These are phyloP conservation scores for Troides helena DNA, from an alignment of 2,888 invertebrate genomes.

Conservation along the genomic window DNA sequence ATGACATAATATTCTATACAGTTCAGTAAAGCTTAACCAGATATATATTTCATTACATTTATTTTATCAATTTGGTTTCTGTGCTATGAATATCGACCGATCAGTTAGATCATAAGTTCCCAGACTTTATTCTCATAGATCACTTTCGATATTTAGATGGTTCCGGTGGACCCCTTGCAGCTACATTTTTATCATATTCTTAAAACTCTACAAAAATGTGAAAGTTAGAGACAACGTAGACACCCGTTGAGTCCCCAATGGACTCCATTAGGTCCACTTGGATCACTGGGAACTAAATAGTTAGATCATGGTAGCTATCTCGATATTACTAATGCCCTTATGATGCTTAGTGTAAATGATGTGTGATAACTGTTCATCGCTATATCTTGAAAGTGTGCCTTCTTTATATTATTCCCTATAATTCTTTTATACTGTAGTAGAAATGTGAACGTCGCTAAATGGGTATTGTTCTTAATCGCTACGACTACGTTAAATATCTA, in stretches of 20 bases:
- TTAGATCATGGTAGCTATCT: no score
- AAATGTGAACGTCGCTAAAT: background rate
- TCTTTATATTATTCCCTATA: background rate
- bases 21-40: background rate
- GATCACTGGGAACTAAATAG: no score
- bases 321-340: background rate
- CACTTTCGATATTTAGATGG: no score
- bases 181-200: no score
- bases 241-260: no score
- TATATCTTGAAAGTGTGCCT: background rate
- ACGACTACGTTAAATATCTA: background rate
- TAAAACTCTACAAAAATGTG: no score
- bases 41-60: background rate
- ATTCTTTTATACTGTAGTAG: background rate
- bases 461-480: background rate
- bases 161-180: no score
- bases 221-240: no score
- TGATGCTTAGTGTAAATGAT: background rate
- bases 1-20: conserved; percentile 25
- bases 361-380: background rate
- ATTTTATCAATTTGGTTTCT: background rate
- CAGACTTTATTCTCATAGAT: no score
- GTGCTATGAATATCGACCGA: background rate
- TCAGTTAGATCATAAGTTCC: background rate
- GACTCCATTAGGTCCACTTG: no score